Conservation (phyloP, 1,140 invertebrate genomes). For the Platyscapa corneri region DNA sequence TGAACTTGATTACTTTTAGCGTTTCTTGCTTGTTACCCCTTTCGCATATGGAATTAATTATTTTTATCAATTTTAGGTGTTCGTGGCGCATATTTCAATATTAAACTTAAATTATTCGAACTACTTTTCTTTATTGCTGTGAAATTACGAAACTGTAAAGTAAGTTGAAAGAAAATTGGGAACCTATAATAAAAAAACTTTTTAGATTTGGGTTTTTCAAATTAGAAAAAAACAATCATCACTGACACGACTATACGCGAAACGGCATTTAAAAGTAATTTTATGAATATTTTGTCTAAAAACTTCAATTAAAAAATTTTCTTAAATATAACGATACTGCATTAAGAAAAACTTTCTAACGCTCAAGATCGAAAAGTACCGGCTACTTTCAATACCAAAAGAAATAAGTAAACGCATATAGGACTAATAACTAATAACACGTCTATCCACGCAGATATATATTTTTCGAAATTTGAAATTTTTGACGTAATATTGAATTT, state of each 20-base stretch:
- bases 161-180: not conserved
- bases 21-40: not conserved
- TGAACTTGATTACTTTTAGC: not conserved
- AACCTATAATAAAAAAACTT: not conserved
- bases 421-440: not conserved
- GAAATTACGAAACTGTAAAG: not conserved
- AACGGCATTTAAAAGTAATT: no score
- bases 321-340: not conserved
- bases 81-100: not conserved
- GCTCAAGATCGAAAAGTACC: not conserved
- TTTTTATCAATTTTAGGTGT: not conserved
- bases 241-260: no score
- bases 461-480: not conserved
- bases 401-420: not conserved
- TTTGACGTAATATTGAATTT: slow-evolving; percentile 1
- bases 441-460: not conserved
- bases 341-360: not conserved
- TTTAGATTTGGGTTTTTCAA: not conserved
- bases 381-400: no score
- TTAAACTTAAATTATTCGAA: not conserved
- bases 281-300: not conserved
- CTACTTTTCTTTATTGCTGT: not conserved
- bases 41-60: not conserved
- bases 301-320: not conserved
- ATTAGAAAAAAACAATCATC: no score